Evolutionary conservation across 2,888 invertebrate species (phyloP), one percentile per base, ranked within the genome.

Genomic region (Pseudococcus longispinus): DNA sequence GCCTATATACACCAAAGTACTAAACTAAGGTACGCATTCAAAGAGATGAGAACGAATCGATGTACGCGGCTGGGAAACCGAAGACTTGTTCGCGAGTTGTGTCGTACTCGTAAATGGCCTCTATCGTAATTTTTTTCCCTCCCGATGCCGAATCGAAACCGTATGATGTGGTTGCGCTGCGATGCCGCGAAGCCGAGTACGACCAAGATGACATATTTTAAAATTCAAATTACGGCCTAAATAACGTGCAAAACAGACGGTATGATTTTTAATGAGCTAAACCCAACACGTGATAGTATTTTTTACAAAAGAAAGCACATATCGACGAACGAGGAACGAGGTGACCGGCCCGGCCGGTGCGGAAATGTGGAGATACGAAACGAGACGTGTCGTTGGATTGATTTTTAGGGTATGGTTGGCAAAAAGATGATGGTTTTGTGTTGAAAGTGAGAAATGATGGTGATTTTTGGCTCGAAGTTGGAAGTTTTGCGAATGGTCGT

Each of bases 151-250:
- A 65, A 65, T 65, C 26, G 26, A 65, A 65, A 46, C 44, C n/a
- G 51, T 15, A 15, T 46, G 46, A 46, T 13, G 46, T 13, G 46
- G 46, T 37, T 37, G 9, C 37, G 46, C n/a, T 51, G n/a, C 55
- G 55, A 8, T 13, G 55, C 55, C 4, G 55, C n/a, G 51, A 6
- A n/a, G 55, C 6, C 55, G 55, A 55, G 55, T n/a, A 5, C n/a
- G 23, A 20, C 13, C 15, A 29, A 26, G 70, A 70, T 70, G 70
- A 70, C 70, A 70, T 70, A 70, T 70, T 70, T 70, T 70, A 70
- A 70, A 70, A 70, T 70, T 70, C 70, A 70, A 70, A 70, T 70
- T 70, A 70, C 70, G 70, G 11, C 70, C 70, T 70, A 70, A 70
- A 70, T 70, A 70, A 70, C 70, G 29, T 15, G 70, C 70, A 26